These are phyloP conservation scores for Bellardia bayeri DNA, from an alignment of 2,888 invertebrate genomes.

Conservation along the genomic window DNA sequence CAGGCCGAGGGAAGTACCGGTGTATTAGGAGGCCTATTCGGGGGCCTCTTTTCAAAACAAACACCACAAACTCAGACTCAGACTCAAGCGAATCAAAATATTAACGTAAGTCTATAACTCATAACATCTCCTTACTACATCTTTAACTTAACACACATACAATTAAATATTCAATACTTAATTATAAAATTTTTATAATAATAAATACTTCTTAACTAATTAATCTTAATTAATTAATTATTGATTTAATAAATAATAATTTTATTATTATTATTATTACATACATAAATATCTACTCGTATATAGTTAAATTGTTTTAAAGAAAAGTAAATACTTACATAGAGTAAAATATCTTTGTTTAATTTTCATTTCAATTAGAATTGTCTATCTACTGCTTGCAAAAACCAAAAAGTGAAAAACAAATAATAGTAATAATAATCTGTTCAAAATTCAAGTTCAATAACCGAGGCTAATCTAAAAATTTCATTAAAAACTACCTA, in stretches of 20 bases:
- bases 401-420: background rate
- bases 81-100: constrained; percentile 82
- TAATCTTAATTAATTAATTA: constrained; percentile 16
- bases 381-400: constrained; percentile 48
- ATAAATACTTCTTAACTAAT: background rate
- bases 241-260: constrained; percentile 3
- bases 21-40: constrained; percentile 84
- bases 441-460: background rate
- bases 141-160: constrained; percentile 51
- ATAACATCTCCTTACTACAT: constrained; percentile 69
- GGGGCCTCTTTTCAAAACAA: constrained; percentile 84
- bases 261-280: background rate
- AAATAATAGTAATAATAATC: constrained; percentile 21
- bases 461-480: constrained; percentile 31
- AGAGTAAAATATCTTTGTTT: constrained; percentile 20
- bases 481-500: too few species aligned
- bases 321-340: constrained; percentile 1
- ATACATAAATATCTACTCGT: background rate
- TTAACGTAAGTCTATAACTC: constrained; percentile 81
- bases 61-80: constrained; percentile 82
- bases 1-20: constrained; percentile 83
- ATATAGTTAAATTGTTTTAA: constrained; percentile 27
- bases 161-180: constrained; percentile 13
- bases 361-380: constrained; percentile 1
- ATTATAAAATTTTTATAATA: background rate